Conservation (phyloP, 2,797 vertebrate species). For the Glossophaga mutica region DNA sequence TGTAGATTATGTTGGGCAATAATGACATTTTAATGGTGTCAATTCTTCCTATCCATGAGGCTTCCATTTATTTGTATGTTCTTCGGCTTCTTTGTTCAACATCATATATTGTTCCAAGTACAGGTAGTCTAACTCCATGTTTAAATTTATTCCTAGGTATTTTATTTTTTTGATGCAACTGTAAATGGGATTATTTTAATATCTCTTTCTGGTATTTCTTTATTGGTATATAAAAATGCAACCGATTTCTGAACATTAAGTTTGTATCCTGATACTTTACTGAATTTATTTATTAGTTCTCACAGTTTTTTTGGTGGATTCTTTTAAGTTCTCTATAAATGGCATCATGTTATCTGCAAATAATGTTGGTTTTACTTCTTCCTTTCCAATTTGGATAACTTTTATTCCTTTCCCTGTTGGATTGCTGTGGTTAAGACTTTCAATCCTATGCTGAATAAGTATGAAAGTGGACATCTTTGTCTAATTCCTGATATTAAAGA, state of each 20-base stretch:
- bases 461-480: not conserved
- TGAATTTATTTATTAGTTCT: not conserved
- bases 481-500: not conserved
- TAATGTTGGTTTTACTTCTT: not conserved
- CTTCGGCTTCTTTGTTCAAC: not conserved
- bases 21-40: not conserved
- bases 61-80: not conserved
- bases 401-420: not conserved
- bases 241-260: not conserved
- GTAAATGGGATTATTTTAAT: not conserved
- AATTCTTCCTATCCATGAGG: not conserved
- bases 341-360: not conserved
- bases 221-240: not conserved
- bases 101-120: not conserved
- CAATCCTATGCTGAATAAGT: not conserved
- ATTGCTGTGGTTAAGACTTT: not conserved
- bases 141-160: not conserved
- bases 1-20: not conserved
- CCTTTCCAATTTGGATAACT: not conserved
- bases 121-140: not conserved
- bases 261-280: not conserved
- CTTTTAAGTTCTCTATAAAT: not conserved
- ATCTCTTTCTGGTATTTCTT: not conserved
- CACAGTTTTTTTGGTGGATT: not conserved
- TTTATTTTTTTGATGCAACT: not conserved